Percentiles rank a stretch among this genome's conserved stretches.
Evolutionary conservation across 2,797 vertebrate species (phyloP).

Genomic region (Bufotes viridis): DNA sequence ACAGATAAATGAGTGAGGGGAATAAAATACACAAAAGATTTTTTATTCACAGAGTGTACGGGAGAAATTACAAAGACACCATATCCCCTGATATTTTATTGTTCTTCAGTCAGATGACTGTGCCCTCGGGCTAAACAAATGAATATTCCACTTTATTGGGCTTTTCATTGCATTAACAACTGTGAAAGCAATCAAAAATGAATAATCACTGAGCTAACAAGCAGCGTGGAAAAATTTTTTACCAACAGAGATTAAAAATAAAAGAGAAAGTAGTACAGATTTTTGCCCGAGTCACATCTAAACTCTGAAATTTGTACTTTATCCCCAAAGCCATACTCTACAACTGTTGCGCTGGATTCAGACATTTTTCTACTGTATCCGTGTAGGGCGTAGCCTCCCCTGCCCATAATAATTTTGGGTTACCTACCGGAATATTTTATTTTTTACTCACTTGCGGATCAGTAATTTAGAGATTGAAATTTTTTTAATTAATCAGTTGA

Average conservation of each 20-base stretch:
- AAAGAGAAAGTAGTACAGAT: neutral
- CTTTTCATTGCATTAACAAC: slow-evolving; percentile 12
- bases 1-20: neutral
- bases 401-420: too few species aligned
- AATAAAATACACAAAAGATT: neutral
- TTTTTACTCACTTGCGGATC: too few species aligned
- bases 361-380: too few species aligned
- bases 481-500: too few species aligned
- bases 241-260: neutral
- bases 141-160: slow-evolving; percentile 13
- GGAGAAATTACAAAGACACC: neutral
- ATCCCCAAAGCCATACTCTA: too few species aligned
- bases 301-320: too few species aligned
- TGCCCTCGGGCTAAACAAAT: slow-evolving; percentile 9
- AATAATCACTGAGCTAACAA: neutral
- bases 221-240: neutral
- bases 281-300: neutral
- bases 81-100: neutral
- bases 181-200: neutral
- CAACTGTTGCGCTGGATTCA: too few species aligned
- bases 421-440: too few species aligned
- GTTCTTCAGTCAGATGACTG: neutral
- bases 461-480: too few species aligned
- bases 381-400: too few species aligned
- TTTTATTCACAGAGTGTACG: neutral